A percentile compares a stretch with the other conserved stretches of the same genome.
Conservation (phyloP, 2,113 vertebrate species). For the Oxyura jamaicensis region DNA sequence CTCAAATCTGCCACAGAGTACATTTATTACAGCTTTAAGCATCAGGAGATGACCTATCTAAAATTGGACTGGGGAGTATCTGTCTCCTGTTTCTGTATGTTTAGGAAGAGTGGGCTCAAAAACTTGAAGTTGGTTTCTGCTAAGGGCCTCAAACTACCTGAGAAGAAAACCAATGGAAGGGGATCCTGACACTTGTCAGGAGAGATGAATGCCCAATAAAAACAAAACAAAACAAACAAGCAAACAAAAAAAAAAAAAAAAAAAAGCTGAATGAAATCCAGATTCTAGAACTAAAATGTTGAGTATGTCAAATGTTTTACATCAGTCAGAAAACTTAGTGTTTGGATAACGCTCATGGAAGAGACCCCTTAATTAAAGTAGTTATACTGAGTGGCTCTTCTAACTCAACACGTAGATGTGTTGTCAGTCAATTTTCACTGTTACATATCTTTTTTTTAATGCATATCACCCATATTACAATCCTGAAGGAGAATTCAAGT, state of each 20-base stretch:
- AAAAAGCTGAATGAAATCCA: neutral
- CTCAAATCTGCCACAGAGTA: neutral
- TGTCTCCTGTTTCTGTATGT: neutral
- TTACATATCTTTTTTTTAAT: neutral
- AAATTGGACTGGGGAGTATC: neutral
- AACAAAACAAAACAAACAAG: neutral
- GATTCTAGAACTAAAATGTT: neutral
- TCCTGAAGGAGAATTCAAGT: neutral
- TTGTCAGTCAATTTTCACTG: neutral
- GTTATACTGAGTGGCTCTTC: neutral
- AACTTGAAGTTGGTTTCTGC: neutral
- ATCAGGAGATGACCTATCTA: neutral
- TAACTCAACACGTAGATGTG: neutral
- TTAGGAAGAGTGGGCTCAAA: neutral
- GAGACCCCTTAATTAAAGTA: neutral
- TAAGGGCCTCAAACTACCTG: neutral
- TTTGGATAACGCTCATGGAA: neutral
- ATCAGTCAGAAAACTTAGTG: neutral
- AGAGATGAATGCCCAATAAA: neutral
- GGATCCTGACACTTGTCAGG: neutral
- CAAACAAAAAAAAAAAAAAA: too few species aligned
- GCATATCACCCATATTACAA: neutral
- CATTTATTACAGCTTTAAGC: neutral
- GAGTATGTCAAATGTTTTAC: neutral
- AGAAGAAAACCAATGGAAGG: neutral